Percentiles rank a stretch among this genome's conserved stretches.
Conservation (phyloP, 2,888 invertebrate genomes). For the Diabrotica balteata region DNA sequence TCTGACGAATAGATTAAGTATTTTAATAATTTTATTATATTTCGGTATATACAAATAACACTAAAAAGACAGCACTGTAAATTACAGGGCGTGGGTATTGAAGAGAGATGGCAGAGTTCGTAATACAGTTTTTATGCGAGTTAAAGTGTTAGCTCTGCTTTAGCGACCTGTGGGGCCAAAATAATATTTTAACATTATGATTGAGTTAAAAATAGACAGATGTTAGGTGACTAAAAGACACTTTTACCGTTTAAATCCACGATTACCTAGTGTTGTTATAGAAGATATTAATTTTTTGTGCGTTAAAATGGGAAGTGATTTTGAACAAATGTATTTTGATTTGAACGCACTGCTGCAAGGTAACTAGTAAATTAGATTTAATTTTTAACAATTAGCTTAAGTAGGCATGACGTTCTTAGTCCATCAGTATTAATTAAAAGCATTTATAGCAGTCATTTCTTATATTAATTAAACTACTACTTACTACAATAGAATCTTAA, state of each 20-base stretch:
- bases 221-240: not conserved
- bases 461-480: slow-evolving; percentile 2
- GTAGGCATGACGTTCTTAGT: slow-evolving; percentile 17
- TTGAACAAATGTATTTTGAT: slow-evolving; percentile 32
- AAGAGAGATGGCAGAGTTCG: not conserved
- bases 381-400: slow-evolving; percentile 10
- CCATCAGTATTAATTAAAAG: slow-evolving; percentile 7
- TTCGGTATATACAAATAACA: slow-evolving; percentile 2
- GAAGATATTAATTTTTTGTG: slow-evolving; percentile 3
- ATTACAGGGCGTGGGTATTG: slow-evolving; percentile 23
- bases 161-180: slow-evolving; percentile 14
- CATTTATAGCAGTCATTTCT: not conserved
- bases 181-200: slow-evolving; percentile 6
- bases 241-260: not conserved
- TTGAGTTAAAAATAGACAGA: not conserved
- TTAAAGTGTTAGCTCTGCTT: slow-evolving; percentile 1
- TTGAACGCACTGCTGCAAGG: slow-evolving; percentile 34
- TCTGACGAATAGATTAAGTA: slow-evolving; percentile 12
- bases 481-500: not conserved
- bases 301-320: slow-evolving; percentile 31
- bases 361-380: slow-evolving; percentile 19
- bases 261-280: not conserved
- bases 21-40: slow-evolving; percentile 2
- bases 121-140: not conserved
- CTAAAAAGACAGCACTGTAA: slow-evolving; percentile 11